phyloP scores from a whole-genome alignment of 2,113 vertebrate genomes.

The Gallinago undulata region DNA sequence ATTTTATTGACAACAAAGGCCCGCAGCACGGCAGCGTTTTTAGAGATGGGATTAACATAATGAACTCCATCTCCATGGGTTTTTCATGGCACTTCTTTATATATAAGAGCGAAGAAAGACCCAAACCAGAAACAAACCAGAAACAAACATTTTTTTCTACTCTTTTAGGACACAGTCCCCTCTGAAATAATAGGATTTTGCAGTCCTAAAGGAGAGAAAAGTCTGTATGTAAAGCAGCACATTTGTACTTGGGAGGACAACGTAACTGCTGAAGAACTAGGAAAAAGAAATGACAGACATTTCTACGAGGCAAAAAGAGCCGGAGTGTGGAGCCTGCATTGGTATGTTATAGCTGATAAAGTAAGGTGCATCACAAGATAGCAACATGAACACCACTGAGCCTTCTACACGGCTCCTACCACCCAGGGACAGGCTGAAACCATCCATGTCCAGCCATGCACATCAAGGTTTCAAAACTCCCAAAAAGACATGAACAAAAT shows the following conservation, averaged over 20 bases:
- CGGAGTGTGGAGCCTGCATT: background rate
- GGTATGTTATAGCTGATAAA: background rate
- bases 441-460: background rate
- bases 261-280: background rate
- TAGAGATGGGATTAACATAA: slow-evolving; percentile 60
- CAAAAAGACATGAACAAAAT: background rate
- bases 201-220: background rate
- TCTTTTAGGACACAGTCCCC: background rate
- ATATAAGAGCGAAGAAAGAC: background rate
- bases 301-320: background rate
- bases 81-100: slow-evolving; percentile 32
- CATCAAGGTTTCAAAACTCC: background rate
- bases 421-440: background rate
- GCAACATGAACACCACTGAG: background rate
- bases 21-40: background rate
- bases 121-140: background rate
- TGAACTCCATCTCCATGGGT: slow-evolving; percentile 3
- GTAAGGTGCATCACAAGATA: background rate
- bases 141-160: background rate
- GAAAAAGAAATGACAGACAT: background rate
- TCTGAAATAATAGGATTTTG: background rate
- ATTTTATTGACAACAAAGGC: slow-evolving; percentile 58
- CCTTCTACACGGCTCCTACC: background rate
- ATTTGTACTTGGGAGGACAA: background rate
- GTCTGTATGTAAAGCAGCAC: background rate